Conservation (phyloP, 1,140 invertebrate species). For the Hyles euphorbiae region DNA sequence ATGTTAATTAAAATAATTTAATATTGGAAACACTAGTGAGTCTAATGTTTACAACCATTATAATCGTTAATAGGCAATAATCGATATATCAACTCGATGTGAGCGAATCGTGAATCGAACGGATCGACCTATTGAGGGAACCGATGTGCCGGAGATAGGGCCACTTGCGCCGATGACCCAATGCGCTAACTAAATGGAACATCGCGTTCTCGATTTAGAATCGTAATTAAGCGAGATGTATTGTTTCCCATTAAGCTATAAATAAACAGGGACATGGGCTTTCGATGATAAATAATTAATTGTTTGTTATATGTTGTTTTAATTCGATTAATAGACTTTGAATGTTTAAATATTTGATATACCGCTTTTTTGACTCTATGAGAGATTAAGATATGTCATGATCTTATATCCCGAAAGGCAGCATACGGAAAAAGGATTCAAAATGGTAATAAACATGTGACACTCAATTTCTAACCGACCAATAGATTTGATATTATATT, state of each 20-base stretch:
- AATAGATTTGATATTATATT: too few species aligned
- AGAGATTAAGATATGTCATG: too few species aligned
- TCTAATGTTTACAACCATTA: too few species aligned
- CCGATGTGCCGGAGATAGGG: conserved; percentile 25
- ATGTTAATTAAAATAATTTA: too few species aligned
- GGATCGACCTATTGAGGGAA: conserved; percentile 32
- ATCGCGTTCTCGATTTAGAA: conserved; percentile 46
- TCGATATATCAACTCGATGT: conserved; percentile 30
- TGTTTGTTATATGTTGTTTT: background rate
- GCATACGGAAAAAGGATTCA: too few species aligned
- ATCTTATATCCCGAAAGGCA: too few species aligned
- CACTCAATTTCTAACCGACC: too few species aligned
- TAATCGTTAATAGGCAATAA: conserved; percentile 14
- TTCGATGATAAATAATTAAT: too few species aligned
- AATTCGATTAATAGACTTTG: conserved; percentile 17
- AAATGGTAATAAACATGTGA: too few species aligned
- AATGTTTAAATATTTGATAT: too few species aligned
- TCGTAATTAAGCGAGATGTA: conserved; percentile 56
- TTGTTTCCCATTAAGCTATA: conserved; percentile 18
- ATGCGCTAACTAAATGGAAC: conserved; percentile 61
- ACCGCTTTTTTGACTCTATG: too few species aligned
- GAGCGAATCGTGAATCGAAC: conserved; percentile 28
- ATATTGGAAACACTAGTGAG: too few species aligned
- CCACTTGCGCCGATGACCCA: conserved; percentile 49
- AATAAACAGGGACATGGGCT: conserved; percentile 1